These are phyloP conservation scores for Hyalella azteca DNA, from an alignment of 2,888 invertebrate species.

Conservation along the genomic window DNA sequence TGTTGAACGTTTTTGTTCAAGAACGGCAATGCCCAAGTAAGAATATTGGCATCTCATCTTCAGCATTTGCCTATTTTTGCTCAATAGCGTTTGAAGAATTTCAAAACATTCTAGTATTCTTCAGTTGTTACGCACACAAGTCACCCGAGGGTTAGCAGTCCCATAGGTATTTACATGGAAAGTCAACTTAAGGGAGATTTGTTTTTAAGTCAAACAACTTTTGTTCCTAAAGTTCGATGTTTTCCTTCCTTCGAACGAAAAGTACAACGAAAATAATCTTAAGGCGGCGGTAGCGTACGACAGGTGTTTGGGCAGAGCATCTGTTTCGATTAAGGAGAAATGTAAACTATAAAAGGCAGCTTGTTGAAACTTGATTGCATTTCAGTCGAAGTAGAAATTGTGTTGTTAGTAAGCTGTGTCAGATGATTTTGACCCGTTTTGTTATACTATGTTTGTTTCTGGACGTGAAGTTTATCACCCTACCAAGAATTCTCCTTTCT, in stretches of 20 bases:
- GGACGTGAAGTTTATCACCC: not conserved
- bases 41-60: not conserved
- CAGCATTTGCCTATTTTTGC: no score
- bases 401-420: not conserved
- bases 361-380: not conserved
- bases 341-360: not conserved
- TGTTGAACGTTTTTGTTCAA: not conserved
- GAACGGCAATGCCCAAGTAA: not conserved
- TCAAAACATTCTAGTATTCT: no score
- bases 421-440: not conserved
- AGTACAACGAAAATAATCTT: not conserved
- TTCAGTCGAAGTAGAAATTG: not conserved
- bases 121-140: not conserved
- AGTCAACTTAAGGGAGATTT: not conserved
- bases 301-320: constrained; percentile 37
- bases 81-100: no score
- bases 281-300: constrained; percentile 28
- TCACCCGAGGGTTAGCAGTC: not conserved
- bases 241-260: not conserved
- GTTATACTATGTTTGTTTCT: not conserved
- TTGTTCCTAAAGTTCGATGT: constrained; percentile 16
- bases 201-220: not conserved
- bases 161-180: not conserved
- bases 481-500: not conserved
- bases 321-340: not conserved